phyloP scores from a whole-genome alignment of 2,888 invertebrate genomes.

The Limnephilus lunatus region DNA sequence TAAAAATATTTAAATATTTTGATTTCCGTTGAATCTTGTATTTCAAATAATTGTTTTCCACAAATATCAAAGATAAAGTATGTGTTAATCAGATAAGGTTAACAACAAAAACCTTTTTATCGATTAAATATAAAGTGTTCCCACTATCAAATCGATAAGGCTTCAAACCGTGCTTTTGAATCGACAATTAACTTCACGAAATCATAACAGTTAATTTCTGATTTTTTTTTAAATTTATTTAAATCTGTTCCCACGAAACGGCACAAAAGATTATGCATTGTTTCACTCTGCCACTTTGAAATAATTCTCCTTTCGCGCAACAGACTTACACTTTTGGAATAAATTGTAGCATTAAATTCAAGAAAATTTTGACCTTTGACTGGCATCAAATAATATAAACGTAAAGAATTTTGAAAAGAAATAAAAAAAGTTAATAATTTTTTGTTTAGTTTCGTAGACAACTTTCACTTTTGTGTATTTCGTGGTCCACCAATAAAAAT shows the following conservation, averaged over 20 bases:
- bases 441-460: not conserved
- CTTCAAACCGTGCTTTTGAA: not conserved
- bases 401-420: not conserved
- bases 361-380: not conserved
- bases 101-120: no score
- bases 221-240: not conserved
- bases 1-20: no score
- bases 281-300: not conserved
- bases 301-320: not conserved
- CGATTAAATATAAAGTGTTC: not conserved
- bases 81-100: not conserved
- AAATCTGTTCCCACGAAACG: not conserved
- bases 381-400: not conserved
- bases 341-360: not conserved
- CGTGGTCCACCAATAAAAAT: not conserved
- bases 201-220: not conserved
- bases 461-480: not conserved
- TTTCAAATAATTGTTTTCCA: not conserved
- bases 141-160: not conserved
- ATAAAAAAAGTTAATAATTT: not conserved
- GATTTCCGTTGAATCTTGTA: no score
- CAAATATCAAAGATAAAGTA: not conserved
- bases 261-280: not conserved
- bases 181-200: not conserved
- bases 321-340: not conserved